Percentiles rank a stretch among this genome's conserved stretches.
These are phyloP conservation scores for Arion vulgaris DNA, from an alignment of 1,140 invertebrate genomes.

Conservation along the genomic window DNA sequence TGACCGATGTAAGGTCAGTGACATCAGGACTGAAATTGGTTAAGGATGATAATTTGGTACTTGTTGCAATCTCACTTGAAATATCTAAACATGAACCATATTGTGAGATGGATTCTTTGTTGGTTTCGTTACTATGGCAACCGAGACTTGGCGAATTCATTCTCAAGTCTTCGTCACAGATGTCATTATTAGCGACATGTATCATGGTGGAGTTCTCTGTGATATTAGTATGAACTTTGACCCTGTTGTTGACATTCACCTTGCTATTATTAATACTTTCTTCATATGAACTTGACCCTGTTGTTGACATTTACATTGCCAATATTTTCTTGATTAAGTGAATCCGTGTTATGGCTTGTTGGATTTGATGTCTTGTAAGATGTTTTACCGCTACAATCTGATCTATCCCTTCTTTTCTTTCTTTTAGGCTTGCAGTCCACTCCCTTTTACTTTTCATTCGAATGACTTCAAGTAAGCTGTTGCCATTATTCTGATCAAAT, in stretches of 20 bases:
- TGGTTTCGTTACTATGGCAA: background rate
- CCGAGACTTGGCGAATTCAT: background rate
- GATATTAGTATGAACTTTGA: too few relatives aligned
- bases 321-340: background rate
- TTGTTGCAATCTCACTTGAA: background rate
- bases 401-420: background rate
- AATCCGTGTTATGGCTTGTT: background rate
- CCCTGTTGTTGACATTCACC: too few relatives aligned
- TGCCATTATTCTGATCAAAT: background rate
- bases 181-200: background rate
- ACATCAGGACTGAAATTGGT: background rate
- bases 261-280: background rate
- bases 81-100: background rate
- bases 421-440: background rate
- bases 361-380: background rate
- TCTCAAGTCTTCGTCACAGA: background rate
- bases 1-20: background rate
- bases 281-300: background rate
- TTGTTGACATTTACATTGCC: background rate
- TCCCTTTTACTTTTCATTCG: background rate
- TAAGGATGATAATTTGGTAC: background rate
- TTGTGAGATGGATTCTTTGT: background rate
- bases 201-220: background rate
- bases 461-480: background rate
- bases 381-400: background rate